phyloP scores from a whole-genome alignment of 1,140 invertebrate genomes.

The Nasonia longicornis region DNA sequence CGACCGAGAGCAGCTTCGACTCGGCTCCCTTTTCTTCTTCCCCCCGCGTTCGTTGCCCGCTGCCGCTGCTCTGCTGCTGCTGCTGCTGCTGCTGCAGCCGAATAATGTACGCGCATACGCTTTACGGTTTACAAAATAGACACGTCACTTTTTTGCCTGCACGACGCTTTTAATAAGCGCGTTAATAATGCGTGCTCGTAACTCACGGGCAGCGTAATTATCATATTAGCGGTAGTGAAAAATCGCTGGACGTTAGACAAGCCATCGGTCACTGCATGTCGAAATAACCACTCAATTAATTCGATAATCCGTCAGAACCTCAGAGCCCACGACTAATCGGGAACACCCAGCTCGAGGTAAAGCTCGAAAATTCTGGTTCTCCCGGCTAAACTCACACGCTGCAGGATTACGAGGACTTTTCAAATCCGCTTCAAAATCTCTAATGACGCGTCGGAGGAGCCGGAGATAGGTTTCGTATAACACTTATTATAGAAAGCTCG shows the following conservation, averaged over 20 bases:
- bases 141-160: background rate
- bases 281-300: slow-evolving; percentile 7
- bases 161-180: background rate
- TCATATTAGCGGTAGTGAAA: background rate
- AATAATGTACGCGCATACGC: background rate
- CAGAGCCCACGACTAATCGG: background rate
- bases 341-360: background rate
- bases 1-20: background rate
- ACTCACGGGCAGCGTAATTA: background rate
- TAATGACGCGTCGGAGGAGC: background rate
- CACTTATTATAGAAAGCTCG: background rate
- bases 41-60: background rate
- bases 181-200: background rate
- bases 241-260: background rate
- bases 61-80: no score
- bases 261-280: background rate
- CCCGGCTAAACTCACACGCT: background rate
- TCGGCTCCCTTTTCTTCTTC: background rate
- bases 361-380: background rate
- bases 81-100: background rate
- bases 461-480: background rate
- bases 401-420: background rate
- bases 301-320: background rate
- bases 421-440: background rate
- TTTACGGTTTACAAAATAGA: background rate